phyloP scores from a whole-genome alignment of 2,113 vertebrate species.

The Sakesphorus luctuosus region DNA sequence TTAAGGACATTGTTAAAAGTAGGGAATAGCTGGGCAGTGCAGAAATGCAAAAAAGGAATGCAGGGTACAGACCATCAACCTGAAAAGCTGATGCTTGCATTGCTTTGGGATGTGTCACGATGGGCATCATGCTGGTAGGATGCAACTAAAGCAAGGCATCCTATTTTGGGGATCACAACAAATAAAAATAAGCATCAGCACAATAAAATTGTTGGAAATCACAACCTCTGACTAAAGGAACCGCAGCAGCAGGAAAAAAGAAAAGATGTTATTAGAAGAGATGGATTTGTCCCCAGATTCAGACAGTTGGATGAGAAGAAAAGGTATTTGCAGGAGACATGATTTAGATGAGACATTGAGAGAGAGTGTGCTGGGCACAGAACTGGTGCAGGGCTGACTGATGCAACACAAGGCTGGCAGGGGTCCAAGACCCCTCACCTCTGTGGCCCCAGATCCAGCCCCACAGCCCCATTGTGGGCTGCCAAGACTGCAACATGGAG shows the following conservation, averaged over 20 bases:
- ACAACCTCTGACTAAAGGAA: neutral
- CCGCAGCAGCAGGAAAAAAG: neutral
- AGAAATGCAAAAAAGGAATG: neutral
- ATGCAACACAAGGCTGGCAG: neutral
- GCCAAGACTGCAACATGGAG: neutral
- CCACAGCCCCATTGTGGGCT: neutral
- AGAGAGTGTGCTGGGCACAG: rapidly evolving
- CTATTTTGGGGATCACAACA: neutral
- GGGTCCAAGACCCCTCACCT: neutral
- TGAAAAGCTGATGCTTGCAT: neutral
- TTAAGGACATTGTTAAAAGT: neutral
- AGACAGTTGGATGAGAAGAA: neutral
- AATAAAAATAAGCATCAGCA: neutral
- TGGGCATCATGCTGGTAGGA: neutral
- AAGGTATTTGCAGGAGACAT: neutral
- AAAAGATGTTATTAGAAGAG: neutral
- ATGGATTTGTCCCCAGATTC: neutral
- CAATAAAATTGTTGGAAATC: neutral
- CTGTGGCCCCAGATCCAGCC: neutral
- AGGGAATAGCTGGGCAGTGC: neutral
- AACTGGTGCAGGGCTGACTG: neutral
- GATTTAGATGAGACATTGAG: neutral
- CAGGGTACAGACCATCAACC: neutral
- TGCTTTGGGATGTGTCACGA: neutral
- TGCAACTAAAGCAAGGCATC: neutral